phyloP scores from a whole-genome alignment of 2,113 vertebrate species.

The Triplophysa dalaica region DNA sequence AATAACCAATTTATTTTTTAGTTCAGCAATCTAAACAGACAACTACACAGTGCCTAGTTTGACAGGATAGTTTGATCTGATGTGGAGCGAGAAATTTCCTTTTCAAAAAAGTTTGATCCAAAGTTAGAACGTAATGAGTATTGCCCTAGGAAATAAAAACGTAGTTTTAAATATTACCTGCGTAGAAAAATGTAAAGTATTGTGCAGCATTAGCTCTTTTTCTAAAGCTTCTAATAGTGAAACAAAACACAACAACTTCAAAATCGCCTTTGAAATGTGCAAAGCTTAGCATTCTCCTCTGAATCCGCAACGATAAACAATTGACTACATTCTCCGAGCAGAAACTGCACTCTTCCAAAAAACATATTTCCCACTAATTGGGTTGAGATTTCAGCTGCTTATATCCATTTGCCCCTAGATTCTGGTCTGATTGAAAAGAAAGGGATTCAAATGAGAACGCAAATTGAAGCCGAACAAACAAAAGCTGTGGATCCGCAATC shows the following conservation, averaged over 20 bases:
- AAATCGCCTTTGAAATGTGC: constrained; percentile 1
- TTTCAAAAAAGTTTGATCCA: too few relatives aligned
- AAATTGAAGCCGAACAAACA: constrained; percentile 23
- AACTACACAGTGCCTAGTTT: too few relatives aligned
- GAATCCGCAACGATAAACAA: constrained; percentile 49
- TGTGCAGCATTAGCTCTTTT: not conserved
- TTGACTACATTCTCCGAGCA: constrained; percentile 54
- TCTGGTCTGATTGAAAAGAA: constrained; percentile 47
- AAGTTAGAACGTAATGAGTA: too few relatives aligned
- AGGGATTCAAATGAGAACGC: constrained; percentile 41
- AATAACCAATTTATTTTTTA: too few relatives aligned
- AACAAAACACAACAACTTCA: not conserved
- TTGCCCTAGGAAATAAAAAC: too few relatives aligned
- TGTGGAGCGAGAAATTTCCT: too few relatives aligned
- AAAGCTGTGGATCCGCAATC: constrained; percentile 26
- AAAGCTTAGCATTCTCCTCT: constrained; percentile 34
- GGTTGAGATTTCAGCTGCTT: constrained; percentile 50
- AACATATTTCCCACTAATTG: constrained; percentile 48
- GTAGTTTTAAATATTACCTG: too few relatives aligned
- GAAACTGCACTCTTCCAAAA: constrained; percentile 46
- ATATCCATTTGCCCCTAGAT: constrained; percentile 58
- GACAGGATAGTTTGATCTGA: too few relatives aligned
- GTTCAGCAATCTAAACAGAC: too few relatives aligned
- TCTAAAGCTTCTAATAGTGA: not conserved
- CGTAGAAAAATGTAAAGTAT: not conserved